These are phyloP conservation scores for Alligator mississippiensis DNA, from an alignment of 2,113 vertebrate species.

Conservation along the genomic window DNA sequence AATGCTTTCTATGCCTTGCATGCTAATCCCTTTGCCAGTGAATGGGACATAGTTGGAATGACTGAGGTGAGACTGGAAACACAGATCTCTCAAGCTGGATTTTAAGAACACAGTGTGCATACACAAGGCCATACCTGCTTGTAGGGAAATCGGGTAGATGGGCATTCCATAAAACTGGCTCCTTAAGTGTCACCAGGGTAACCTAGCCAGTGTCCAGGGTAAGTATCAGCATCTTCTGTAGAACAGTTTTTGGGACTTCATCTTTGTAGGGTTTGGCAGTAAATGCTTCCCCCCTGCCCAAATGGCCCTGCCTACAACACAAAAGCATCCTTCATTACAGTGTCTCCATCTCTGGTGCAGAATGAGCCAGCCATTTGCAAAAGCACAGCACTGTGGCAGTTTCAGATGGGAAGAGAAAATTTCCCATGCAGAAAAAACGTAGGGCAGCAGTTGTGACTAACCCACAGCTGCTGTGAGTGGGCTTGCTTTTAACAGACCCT, in stretches of 20 bases:
- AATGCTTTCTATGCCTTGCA: background rate
- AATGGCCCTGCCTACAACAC: background rate
- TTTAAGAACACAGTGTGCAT: accelerated
- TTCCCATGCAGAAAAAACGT: background rate
- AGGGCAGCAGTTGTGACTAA: background rate
- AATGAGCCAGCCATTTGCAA: background rate
- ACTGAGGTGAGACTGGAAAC: background rate
- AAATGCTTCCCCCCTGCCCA: background rate
- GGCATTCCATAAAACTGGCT: background rate
- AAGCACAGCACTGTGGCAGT: background rate
- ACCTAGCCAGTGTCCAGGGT: background rate
- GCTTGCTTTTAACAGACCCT: background rate
- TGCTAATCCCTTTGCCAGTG: background rate
- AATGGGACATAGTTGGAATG: background rate
- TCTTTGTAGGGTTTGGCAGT: background rate
- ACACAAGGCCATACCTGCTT: too few species aligned
- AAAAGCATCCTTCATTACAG: background rate
- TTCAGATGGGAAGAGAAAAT: background rate
- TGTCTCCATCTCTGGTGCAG: background rate
- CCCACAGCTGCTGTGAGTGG: background rate
- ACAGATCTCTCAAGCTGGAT: background rate
- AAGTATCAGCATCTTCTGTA: background rate
- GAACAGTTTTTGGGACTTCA: background rate
- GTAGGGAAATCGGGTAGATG: background rate
- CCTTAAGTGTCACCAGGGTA: accelerated